These are phyloP conservation scores for Agraylea sexmaculata DNA, from an alignment of 1,140 invertebrate species.

Conservation along the genomic window DNA sequence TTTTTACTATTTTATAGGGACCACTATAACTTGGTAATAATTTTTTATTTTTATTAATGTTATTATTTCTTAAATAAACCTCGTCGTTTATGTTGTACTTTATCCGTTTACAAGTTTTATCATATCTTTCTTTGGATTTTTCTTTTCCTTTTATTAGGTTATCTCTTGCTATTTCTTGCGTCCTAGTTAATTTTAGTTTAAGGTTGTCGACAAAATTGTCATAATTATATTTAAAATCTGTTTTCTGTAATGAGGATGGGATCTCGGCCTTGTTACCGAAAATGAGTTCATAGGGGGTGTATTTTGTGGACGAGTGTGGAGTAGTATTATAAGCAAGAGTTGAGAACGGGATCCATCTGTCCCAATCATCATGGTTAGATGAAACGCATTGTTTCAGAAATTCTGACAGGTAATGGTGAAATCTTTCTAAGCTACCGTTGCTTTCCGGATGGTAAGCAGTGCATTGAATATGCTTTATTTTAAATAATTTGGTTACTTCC, in stretches of 20 bases:
- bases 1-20: conserved; percentile 12
- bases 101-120: background rate
- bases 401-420: conserved; percentile 26
- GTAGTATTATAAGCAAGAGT: conserved; percentile 7
- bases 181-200: conserved; percentile 1
- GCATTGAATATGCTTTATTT: conserved; percentile 21
- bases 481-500: conserved; percentile 16
- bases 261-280: conserved; percentile 22
- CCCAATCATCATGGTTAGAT: conserved; percentile 19
- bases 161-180: conserved; percentile 4
- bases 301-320: conserved; percentile 21
- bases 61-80: conserved; percentile 4
- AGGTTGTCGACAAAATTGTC: conserved; percentile 3
- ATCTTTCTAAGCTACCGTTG: conserved; percentile 26
- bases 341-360: conserved; percentile 1
- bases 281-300: conserved; percentile 23
- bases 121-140: conserved; percentile 1
- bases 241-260: conserved; percentile 15
- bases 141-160: conserved; percentile 2
- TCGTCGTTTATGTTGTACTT: conserved; percentile 1
- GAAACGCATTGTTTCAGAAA: conserved; percentile 28
- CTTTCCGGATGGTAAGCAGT: conserved; percentile 22
- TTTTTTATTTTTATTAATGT: conserved; percentile 11
- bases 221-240: conserved; percentile 17
- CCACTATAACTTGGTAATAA: conserved; percentile 9